Base-by-base conservation (phyloP, 2,113 vertebrate genomes). In the Sprattus sprattus region DNA sequence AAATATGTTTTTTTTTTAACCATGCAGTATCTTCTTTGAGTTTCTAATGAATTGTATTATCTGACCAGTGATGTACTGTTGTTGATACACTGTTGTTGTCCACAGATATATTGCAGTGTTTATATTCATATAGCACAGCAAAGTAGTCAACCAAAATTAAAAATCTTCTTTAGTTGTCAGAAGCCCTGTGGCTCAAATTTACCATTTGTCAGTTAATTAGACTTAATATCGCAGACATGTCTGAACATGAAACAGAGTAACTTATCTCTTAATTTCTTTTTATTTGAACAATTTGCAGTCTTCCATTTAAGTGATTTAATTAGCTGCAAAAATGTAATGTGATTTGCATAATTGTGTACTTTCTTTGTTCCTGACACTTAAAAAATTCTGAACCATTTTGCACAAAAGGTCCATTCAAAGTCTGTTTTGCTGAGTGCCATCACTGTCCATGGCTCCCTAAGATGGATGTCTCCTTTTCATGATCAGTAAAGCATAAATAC, bases 321-420 rank as follows among this genome's bases (percentile, higher is more conserved):
- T 32, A 78, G 71, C 71, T 78, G 25, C 5, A 71, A 25, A 78
- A 78, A 32, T 39, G 71, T 13, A 16, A 78, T 78, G 10, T 78
- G 32, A 78, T 78, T 82, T 64, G 57, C 78, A 87, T 85, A 54
- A 75, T 78, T 47, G 71, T 46, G 81, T 82, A 46, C 54, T 78
- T 78, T 60, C 75, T 86, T 86, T 45, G 28, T 80, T 45, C 47
- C 84, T 46, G 47, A 32, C 52, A n/a, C 57, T 88, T 87, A 11
- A 5, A 54, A 71, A 81, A 67, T 6, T 50, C 13, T 10, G 39
- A 84, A 82, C 45, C 45, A 57, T 86, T 84, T 81, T 22, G 45
- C 52, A 81, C 5, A 18, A 83, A 83, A 71, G 15, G 64, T 86
- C 49, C 44, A 22, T 85, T 1, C 39, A 39, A 39, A 39, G 39